A percentile compares a stretch with the other conserved stretches of the same genome.
phyloP scores from a whole-genome alignment of 2,797 vertebrate genomes.

The Acridotheres tristis region DNA sequence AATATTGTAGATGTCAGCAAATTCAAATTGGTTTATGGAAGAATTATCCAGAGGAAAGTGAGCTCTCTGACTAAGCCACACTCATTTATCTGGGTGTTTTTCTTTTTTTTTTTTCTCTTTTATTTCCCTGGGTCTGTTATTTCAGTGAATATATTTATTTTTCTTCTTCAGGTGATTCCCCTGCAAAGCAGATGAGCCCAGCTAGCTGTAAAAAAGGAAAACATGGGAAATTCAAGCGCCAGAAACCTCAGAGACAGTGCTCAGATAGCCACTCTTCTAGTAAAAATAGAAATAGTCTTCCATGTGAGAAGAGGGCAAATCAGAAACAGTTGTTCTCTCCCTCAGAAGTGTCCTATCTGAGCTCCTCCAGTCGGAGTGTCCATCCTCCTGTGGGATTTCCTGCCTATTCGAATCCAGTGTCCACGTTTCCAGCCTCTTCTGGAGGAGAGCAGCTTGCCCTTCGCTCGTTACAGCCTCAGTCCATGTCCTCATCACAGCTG shows the following conservation, averaged over 20 bases:
- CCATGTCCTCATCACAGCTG: background rate
- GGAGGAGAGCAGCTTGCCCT: background rate
- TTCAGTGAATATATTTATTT: conserved; percentile 13
- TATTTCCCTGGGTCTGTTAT: background rate
- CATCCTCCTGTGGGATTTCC: conserved; percentile 63
- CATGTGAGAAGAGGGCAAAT: conserved; percentile 25
- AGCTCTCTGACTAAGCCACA: background rate
- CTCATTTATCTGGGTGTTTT: background rate
- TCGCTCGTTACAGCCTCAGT: background rate
- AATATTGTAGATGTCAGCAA: background rate
- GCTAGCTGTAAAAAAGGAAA: conserved; percentile 74
- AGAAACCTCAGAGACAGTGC: conserved; percentile 76
- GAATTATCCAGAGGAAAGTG: background rate
- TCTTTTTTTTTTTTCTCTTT: fast-evolving
- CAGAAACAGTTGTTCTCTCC: conserved; percentile 66
- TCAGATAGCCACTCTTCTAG: conserved; percentile 70
- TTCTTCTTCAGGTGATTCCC: conserved; percentile 71
- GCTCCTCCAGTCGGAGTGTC: conserved; percentile 38
- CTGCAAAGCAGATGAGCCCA: conserved; percentile 58
- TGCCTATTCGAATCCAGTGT: conserved; percentile 57
- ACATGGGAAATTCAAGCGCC: conserved; percentile 77
- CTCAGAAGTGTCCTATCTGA: conserved; percentile 72
- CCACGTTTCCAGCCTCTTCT: conserved; percentile 5
- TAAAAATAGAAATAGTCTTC: background rate
- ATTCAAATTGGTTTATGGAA: background rate